These are phyloP conservation scores for Boulengeromyrus knoepffleri DNA, from an alignment of 2,113 vertebrate genomes.

Conservation along the genomic window DNA sequence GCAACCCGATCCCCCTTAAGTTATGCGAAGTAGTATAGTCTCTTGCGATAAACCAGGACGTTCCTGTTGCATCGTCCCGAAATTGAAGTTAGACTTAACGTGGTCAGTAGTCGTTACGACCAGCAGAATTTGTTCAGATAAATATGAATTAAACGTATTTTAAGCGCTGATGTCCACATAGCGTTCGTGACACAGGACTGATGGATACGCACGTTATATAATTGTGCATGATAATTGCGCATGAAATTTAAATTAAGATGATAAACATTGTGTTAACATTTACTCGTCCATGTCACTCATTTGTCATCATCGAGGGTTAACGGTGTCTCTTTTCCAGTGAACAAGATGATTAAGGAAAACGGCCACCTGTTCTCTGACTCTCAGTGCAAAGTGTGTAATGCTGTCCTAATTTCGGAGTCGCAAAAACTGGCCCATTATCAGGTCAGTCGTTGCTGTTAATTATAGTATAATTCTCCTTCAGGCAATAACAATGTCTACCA, in stretches of 20 bases:
- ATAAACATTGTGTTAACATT: neutral
- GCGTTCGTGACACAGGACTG: too few species aligned
- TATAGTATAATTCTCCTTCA: neutral
- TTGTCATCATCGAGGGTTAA: neutral
- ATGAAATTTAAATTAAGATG: neutral
- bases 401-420: conserved; percentile 89
- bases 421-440: conserved; percentile 96
- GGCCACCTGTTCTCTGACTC: conserved; percentile 85
- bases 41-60: neutral
- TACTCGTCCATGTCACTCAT: neutral
- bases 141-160: neutral
- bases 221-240: neutral
- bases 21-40: neutral
- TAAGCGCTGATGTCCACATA: neutral
- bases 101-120: neutral
- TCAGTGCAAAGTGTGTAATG: conserved; percentile 92
- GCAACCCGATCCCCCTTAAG: neutral
- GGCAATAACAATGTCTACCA: neutral
- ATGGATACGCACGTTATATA: neutral
- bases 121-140: neutral
- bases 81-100: neutral
- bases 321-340: conserved; percentile 59
- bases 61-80: neutral
- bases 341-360: conserved; percentile 85
- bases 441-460: conserved; percentile 57